A percentile compares a stretch with the other conserved stretches of the same genome.
These are phyloP conservation scores for Uromys caudimaculatus DNA, from an alignment of 2,797 vertebrate genomes.

Conservation along the genomic window DNA sequence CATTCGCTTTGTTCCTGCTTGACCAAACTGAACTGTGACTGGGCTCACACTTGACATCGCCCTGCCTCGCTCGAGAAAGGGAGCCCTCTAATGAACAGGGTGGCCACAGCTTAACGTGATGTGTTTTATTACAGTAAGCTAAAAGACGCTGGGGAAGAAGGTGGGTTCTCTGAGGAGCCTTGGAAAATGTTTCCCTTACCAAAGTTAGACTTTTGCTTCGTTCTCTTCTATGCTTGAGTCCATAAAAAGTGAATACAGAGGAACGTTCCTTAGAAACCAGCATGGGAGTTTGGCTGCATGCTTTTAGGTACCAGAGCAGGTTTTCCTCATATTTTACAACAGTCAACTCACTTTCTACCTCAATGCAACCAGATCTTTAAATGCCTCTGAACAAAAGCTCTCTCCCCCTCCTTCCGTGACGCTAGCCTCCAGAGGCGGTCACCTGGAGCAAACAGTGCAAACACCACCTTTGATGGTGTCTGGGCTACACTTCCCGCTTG, in stretches of 20 bases:
- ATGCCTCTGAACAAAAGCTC: neutral
- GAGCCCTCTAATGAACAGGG: conserved; percentile 22
- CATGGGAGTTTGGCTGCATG: conserved; percentile 30
- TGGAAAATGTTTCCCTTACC: conserved; percentile 31
- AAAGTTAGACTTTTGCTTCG: conserved; percentile 32
- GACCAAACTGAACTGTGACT: conserved; percentile 10
- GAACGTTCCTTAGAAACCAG: conserved; percentile 34
- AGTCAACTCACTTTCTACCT: conserved; percentile 29
- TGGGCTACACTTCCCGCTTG: conserved; percentile 56
- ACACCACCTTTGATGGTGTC: conserved; percentile 4
- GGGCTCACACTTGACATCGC: conserved; percentile 35
- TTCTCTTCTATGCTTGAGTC: neutral
- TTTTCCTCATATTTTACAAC: conserved; percentile 26
- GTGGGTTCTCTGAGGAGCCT: conserved; percentile 20
- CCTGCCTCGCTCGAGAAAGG: conserved; percentile 46
- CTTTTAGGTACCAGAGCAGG: neutral
- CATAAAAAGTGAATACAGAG: conserved; percentile 1
- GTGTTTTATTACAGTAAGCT: conserved; percentile 60
- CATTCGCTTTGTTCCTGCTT: conserved; percentile 72
- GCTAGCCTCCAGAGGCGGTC: neutral
- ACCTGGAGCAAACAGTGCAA: neutral
- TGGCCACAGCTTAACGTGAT: neutral
- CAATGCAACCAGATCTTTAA: neutral
- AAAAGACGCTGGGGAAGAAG: conserved; percentile 18
- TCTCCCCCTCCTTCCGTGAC: neutral